These are phyloP conservation scores for Gnathonemus longibarbis DNA, from an alignment of 2,113 vertebrate genomes.

Conservation along the genomic window DNA sequence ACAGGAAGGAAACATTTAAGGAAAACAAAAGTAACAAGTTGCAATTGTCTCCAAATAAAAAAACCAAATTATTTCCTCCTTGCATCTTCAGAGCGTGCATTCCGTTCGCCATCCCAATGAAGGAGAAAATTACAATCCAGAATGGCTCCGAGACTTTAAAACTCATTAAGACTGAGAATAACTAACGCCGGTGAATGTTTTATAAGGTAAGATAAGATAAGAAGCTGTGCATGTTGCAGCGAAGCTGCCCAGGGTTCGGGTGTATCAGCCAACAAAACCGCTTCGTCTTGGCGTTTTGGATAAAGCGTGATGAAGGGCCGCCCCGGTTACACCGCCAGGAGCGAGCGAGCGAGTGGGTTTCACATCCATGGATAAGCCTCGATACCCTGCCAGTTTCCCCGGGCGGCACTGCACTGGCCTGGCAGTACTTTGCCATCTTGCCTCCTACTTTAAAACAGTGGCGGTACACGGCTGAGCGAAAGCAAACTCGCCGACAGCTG, in stretches of 20 bases:
- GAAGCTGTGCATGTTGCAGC: background rate
- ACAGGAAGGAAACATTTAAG: background rate
- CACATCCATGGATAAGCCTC: background rate
- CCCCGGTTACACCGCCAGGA: background rate
- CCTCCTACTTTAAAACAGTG: background rate
- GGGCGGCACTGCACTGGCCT: background rate
- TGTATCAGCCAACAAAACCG: background rate
- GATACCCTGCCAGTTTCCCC: background rate
- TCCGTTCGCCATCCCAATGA: background rate
- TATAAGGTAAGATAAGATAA: background rate
- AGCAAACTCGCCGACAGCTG: background rate
- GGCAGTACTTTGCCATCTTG: background rate
- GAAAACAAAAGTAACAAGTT: background rate
- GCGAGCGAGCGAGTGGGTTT: background rate
- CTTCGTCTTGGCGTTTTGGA: background rate
- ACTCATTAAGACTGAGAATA: background rate
- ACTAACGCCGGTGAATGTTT: background rate
- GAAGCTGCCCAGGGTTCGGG: background rate
- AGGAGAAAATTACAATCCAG: slow-evolving; percentile 14
- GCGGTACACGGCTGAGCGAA: background rate
- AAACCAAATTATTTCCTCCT: background rate
- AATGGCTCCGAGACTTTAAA: slow-evolving; percentile 9
- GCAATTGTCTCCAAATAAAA: background rate
- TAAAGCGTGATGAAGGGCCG: background rate
- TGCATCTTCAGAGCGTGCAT: background rate